Base-by-base conservation (phyloP, 1,140 invertebrate species). In the Anoplophora glabripennis region DNA sequence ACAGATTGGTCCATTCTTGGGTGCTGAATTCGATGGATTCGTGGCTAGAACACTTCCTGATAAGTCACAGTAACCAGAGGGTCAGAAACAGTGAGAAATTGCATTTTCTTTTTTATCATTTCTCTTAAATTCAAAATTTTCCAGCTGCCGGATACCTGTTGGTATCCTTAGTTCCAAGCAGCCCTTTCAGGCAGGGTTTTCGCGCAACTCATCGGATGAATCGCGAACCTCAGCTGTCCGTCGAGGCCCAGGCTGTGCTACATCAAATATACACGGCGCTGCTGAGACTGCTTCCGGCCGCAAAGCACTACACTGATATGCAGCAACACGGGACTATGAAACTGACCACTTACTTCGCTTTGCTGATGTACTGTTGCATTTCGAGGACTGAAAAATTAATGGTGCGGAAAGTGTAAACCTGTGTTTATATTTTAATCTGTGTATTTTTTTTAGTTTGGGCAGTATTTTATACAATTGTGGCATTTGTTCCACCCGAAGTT, bases 401-500 rank as follows among this genome's bases (percentile, higher is more conserved):
- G 92, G 92, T 94, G 77, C 80, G 81, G 74, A 9, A 41, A 12
- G 10, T 21, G 9, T 57, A 35, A 10, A 48, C 2, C 42, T 52
- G 1, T 4, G 18, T 15, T 17, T 37, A 41, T 14, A 38, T 36
- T 47, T 52, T 47, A 42, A 12, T 45, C 7, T 38, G 17, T n/a
- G 17, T n/a, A 28, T 34, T 15, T 53, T 53, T 69, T 79, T 78
- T 75, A 90, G 87, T 90, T 91, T 75, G 89, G 90, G 49, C 87
- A 91, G 73, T 94, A 92, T 79, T 90, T 96, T 76, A 82, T 89
- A 55, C 91, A 95, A 70, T 75, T 97, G 36, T 97, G 93, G 93
- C 89, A 94, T 61, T 77, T 97, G 46, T 96, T 96, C 77, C 93
- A 96, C 79, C 93, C 93, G 14, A 93, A 93, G 65, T 81, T 97